Evolutionary conservation across 2,113 vertebrate genomes (phyloP), one percentile per base, ranked within the genome.

Genomic region (Tyrannus savana): DNA sequence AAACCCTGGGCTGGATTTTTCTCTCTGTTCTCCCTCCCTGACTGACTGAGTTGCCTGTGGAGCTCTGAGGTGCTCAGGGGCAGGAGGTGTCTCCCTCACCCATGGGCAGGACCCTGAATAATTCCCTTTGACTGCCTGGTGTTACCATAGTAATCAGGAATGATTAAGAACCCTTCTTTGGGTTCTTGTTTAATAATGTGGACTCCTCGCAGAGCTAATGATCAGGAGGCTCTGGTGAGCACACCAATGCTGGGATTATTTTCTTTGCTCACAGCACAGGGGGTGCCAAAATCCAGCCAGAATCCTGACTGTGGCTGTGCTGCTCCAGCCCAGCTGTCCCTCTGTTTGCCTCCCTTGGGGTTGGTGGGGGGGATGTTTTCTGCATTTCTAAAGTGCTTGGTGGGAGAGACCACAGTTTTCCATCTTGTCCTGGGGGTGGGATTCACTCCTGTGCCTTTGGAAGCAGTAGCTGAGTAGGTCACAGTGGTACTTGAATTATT

Each of bases 111-210:
- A 52, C 74, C 41, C 58, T 39, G 62, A 72, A 15, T 27, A 35
- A 79, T 76, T 89, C 85, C 42, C 60, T 87, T 42, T 81, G 68
- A 7, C 41, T 91, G 77, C 83, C 47, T 55, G 60, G 2, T 67
- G 93, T 92, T 96, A 33, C 89, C 76, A 72, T 72, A 89, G 92
- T 19, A 89, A 90, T 89, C 37, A 83, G 13, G n/a, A 30, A 78
- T 5, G 30, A 90, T 76, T 33, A 67, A 78, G 27, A 88, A 90
- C 42, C 56, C 52, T 42, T 17, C 60, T 42, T 11, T 59, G 71
- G n/a, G 39, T 58, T 31, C 42, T 33, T 35, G 31, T 56, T 79
- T 62, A 52, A 37, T 66, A 58, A 74, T 0, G 49, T 1, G 12
- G 42, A 77, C 66, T 19, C 50, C 63, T 69, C 50, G 79, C 84